phyloP scores from a whole-genome alignment of 2,797 vertebrate species.

The Kryptolebias ocellatus region DNA sequence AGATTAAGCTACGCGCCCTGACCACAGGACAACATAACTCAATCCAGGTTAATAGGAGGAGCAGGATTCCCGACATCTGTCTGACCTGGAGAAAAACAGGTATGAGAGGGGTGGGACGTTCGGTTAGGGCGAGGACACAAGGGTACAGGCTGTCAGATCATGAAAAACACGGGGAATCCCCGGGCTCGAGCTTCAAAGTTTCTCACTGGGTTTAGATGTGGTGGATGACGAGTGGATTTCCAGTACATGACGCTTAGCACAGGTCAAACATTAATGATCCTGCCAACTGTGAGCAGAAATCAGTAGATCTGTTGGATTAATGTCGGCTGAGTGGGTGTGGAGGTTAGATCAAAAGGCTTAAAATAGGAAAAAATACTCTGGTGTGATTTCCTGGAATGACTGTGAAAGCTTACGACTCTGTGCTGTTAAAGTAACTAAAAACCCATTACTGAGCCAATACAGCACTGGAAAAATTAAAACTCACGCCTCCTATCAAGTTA shows the following conservation, averaged over 20 bases:
- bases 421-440: background rate
- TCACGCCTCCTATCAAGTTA: background rate
- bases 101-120: constrained; percentile 10
- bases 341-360: constrained; percentile 10
- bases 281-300: constrained; percentile 34
- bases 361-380: constrained; percentile 12
- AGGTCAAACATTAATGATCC: constrained; percentile 40
- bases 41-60: constrained; percentile 64
- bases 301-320: constrained; percentile 14
- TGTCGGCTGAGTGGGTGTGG: background rate
- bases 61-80: constrained; percentile 74
- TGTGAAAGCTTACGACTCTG: background rate
- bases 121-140: constrained; percentile 38
- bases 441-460: too few relatives aligned
- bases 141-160: constrained; percentile 57
- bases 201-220: constrained; percentile 63
- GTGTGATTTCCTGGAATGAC: background rate
- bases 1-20: constrained; percentile 47
- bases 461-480: background rate
- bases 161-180: constrained; percentile 73
- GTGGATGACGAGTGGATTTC: constrained; percentile 50
- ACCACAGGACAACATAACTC: constrained; percentile 62
- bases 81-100: constrained; percentile 41
- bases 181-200: constrained; percentile 73
- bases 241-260: constrained; percentile 28